phyloP scores from a whole-genome alignment of 2,797 vertebrate species.

The Lepus townsendii region DNA sequence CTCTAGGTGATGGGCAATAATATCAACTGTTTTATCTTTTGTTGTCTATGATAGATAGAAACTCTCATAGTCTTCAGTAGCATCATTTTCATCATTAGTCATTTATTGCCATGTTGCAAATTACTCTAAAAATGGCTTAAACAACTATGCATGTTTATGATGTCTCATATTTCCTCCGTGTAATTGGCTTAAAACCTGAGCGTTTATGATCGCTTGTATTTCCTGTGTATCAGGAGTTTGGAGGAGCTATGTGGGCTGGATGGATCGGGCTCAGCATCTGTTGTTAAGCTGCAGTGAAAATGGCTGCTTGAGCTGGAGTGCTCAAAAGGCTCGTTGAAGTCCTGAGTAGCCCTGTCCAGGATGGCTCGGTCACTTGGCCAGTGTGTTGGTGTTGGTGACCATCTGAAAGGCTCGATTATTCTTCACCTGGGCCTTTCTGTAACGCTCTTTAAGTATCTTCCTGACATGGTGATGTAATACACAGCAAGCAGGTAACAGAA shows the following conservation, averaged over 20 bases:
- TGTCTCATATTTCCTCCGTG: background rate
- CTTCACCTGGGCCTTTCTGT: background rate
- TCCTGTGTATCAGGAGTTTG: background rate
- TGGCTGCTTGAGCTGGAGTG: background rate
- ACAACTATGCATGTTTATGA: background rate
- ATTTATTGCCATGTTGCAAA: background rate
- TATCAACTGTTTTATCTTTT: background rate
- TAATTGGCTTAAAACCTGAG: no score
- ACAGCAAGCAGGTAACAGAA: background rate
- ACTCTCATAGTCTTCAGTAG: background rate
- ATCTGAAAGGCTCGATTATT: background rate
- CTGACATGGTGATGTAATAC: background rate
- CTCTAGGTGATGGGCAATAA: background rate
- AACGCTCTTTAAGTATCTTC: background rate
- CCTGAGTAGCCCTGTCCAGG: background rate
- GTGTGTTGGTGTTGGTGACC: background rate
- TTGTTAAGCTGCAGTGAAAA: background rate
- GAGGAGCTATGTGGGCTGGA: background rate
- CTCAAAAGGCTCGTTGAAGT: background rate
- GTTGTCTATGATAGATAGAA: background rate
- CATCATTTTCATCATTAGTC: background rate
- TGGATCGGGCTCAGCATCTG: background rate
- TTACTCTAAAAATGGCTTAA: background rate
- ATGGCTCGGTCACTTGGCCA: background rate
- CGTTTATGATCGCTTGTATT: no score